Percentiles rank a stretch among this genome's conserved stretches.
These are phyloP conservation scores for Drosophila setosimentum DNA, from an alignment of 2,888 invertebrate species.

Conservation along the genomic window DNA sequence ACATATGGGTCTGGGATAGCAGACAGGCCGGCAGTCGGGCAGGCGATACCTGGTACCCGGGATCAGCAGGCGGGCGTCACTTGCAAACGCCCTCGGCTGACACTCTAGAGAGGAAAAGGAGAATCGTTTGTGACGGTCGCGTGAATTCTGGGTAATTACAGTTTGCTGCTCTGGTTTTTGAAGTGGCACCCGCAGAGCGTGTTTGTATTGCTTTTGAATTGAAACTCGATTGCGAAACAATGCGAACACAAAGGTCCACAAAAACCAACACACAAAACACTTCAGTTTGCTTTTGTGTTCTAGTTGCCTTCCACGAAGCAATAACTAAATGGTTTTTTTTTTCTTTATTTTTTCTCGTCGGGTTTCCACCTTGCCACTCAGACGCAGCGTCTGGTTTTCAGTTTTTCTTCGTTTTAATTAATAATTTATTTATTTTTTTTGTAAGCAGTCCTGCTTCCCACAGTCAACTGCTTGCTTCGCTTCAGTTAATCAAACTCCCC, in stretches of 20 bases:
- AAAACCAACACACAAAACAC: conserved; percentile 22
- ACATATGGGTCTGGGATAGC: conserved; percentile 52
- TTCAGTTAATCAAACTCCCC: conserved; percentile 38
- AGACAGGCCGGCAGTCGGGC: conserved; percentile 29
- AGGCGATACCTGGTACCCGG: conserved; percentile 27
- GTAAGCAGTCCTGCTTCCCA: conserved; percentile 2
- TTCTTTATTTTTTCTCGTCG: conserved; percentile 20
- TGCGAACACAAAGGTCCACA: conserved; percentile 26
- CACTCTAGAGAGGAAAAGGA: conserved; percentile 10
- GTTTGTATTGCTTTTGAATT: conserved; percentile 81
- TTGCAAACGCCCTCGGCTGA: conserved; percentile 51
- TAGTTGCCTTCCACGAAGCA: conserved; percentile 74
- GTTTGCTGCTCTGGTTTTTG: conserved; percentile 15
- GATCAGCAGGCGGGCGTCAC: conserved; percentile 56
- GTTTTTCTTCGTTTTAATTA: not conserved
- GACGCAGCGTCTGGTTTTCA: conserved; percentile 32
- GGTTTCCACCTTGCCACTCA: conserved; percentile 63
- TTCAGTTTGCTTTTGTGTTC: conserved; percentile 56
- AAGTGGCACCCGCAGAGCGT: conserved; percentile 77
- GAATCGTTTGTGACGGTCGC: conserved; percentile 44
- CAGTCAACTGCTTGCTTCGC: not conserved
- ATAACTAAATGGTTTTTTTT: conserved; percentile 70
- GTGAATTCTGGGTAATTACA: conserved; percentile 77
- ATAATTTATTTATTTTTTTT: not conserved
- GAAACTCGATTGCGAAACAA: conserved; percentile 78